phyloP scores from a whole-genome alignment of 2,888 invertebrate genomes.

The Lottia gigantea region DNA sequence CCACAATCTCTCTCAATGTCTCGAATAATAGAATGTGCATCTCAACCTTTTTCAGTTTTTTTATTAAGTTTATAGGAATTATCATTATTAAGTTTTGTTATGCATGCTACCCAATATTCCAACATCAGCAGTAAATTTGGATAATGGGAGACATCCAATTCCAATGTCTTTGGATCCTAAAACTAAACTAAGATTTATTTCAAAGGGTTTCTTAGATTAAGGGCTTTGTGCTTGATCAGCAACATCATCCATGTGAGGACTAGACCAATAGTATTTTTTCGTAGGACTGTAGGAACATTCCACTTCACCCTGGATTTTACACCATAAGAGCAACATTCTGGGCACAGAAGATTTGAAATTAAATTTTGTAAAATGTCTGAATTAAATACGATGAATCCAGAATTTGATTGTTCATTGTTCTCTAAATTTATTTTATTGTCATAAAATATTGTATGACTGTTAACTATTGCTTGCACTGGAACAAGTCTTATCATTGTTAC shows the following conservation, averaged over 20 bases:
- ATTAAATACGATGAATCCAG: background rate
- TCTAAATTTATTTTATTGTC: too few species aligned
- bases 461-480: background rate
- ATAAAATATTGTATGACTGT: too few species aligned
- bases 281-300: background rate
- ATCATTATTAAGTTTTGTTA: background rate
- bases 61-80: background rate
- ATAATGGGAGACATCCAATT: background rate
- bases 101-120: background rate
- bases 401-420: background rate
- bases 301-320: background rate
- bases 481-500: background rate
- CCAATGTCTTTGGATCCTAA: background rate
- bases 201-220: background rate
- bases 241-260: background rate
- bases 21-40: background rate
- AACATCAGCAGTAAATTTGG: background rate
- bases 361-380: background rate
- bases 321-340: background rate
- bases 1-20: background rate
- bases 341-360: background rate
- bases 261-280: background rate
- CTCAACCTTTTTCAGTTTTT: background rate
- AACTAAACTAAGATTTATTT: background rate
- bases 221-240: background rate